Evolutionary conservation across 30 jellyfish, hydroid and myxozoan genomes (phyloP).

Genomic region (Clytia hemisphaerica): DNA sequence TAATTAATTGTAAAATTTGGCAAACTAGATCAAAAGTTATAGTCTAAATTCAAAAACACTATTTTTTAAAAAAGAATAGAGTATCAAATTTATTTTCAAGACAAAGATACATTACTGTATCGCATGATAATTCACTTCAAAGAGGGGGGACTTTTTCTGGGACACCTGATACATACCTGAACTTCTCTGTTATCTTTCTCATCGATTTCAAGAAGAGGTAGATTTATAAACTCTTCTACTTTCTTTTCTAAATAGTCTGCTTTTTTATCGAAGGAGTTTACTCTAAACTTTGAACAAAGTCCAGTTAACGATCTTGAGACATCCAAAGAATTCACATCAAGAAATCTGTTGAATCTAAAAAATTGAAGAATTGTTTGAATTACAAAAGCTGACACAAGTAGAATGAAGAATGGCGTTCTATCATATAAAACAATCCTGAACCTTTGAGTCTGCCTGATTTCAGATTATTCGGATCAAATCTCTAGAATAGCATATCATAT

Average conservation of each 20-base stretch:
- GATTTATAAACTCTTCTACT: slow-evolving; percentile 31
- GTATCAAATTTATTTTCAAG: background rate
- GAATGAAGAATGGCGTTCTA: no score
- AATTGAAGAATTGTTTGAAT: background rate
- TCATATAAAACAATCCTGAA: no score
- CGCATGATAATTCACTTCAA: no score
- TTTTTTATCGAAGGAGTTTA: slow-evolving; percentile 53
- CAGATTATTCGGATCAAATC: no score
- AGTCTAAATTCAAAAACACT: no score
- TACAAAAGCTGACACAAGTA: no score
- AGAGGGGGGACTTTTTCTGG: no score
- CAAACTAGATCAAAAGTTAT: no score
- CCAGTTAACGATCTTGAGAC: slow-evolving; percentile 58
- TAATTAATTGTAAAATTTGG: no score
- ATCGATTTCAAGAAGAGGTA: slow-evolving; percentile 29
- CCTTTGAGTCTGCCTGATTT: no score
- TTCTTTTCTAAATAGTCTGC: slow-evolving; percentile 40
- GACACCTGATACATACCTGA: background rate
- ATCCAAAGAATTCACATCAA: slow-evolving; percentile 73
- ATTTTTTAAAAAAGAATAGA: no score
- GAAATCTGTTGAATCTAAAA: slow-evolving; percentile 51
- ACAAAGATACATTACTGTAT: background rate
- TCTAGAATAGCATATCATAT: no score
- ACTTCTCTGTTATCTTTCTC: background rate
- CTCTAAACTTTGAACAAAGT: slow-evolving; percentile 34